Conservation (phyloP, 2,888 invertebrate species). For the Tenthredo livida region DNA sequence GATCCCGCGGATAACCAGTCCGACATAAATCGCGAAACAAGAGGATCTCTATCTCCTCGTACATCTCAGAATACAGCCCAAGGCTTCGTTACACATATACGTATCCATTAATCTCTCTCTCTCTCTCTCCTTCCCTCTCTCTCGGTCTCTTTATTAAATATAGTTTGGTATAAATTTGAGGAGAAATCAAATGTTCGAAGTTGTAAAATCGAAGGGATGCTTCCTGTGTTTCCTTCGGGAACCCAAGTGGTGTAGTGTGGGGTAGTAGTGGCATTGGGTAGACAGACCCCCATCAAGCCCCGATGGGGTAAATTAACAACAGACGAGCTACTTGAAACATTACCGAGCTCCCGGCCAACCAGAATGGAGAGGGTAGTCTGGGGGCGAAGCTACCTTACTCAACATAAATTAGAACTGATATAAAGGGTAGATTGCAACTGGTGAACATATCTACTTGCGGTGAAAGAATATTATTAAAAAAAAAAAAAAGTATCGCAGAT, state of each 20-base stretch:
- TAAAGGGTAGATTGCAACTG: conserved; percentile 77
- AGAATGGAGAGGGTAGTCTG: conserved; percentile 66
- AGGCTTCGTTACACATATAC: neutral
- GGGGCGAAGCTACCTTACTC: conserved; percentile 70
- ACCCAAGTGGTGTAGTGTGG: conserved; percentile 65
- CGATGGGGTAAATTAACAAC: conserved; percentile 75
- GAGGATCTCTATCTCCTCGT: conserved; percentile 1
- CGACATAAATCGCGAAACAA: neutral
- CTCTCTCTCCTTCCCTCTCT: neutral
- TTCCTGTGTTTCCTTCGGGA: conserved; percentile 7
- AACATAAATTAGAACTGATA: conserved; percentile 77
- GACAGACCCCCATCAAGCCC: conserved; percentile 74
- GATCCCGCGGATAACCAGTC: conserved; percentile 8
- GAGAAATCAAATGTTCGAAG: neutral
- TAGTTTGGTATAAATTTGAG: conserved; percentile 21
- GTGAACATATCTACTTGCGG: conserved; percentile 66
- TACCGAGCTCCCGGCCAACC: conserved; percentile 68
- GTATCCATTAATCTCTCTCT: neutral
- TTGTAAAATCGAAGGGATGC: conserved; percentile 27
- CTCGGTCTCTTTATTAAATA: neutral
- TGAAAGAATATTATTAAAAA: neutral
- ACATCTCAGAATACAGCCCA: neutral
- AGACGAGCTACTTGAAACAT: conserved; percentile 77
- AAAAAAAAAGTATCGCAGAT: neutral
- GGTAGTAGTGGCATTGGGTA: conserved; percentile 67